Conservation (phyloP, 92 coral and sea anemone genomes). For the Epizoanthus illoricatus region DNA sequence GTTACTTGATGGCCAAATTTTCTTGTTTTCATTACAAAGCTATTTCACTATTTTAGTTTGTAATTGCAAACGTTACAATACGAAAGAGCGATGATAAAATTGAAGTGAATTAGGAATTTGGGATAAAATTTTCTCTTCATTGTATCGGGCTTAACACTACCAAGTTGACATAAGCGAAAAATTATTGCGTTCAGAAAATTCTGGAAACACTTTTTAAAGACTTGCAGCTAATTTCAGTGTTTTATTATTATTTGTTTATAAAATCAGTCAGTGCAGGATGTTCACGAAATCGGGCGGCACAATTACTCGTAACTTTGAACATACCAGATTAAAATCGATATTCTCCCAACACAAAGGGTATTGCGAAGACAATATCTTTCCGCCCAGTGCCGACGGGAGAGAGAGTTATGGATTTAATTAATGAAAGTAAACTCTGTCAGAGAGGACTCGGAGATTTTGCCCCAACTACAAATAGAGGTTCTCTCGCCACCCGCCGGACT, state of each 20-base stretch:
- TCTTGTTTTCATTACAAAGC: not conserved
- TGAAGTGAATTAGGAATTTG: not conserved
- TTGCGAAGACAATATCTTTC: constrained; percentile 12
- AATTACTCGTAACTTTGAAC: not conserved
- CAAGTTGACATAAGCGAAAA: not conserved
- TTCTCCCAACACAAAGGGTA: constrained; percentile 21
- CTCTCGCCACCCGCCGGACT: not conserved
- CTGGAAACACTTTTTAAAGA: no score
- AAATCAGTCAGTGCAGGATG: no score
- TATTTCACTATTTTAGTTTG: not conserved
- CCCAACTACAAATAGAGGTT: not conserved
- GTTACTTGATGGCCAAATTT: not conserved
- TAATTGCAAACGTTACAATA: not conserved
- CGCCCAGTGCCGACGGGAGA: not conserved
- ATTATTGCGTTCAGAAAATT: not conserved
- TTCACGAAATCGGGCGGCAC: not conserved
- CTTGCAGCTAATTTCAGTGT: no score
- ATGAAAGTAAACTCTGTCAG: not conserved
- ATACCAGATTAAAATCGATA: not conserved
- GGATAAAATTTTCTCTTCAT: not conserved
- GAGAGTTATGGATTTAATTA: constrained; percentile 25
- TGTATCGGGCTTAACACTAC: not conserved
- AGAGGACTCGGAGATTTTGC: not conserved
- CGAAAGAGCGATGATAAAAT: no score
- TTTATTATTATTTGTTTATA: no score